phyloP scores from a whole-genome alignment of 2,888 invertebrate species.

The Mythimna impura region DNA sequence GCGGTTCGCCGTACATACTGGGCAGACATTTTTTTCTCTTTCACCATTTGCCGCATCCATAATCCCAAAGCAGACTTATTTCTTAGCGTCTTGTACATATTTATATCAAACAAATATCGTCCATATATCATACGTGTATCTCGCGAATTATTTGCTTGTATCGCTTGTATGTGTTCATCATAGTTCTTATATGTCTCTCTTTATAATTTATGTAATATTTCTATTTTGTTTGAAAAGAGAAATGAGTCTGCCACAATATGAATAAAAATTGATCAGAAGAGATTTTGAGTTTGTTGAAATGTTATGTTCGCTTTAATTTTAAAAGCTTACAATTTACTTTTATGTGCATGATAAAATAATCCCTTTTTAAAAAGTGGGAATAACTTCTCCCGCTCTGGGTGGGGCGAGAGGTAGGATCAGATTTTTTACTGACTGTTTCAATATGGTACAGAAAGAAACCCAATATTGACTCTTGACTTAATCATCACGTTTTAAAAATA shows the following conservation, averaged over 20 bases:
- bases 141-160: slow-evolving; percentile 80
- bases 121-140: slow-evolving; percentile 82
- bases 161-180: slow-evolving; percentile 58
- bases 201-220: slow-evolving; percentile 38
- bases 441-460: too few species aligned
- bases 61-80: background rate
- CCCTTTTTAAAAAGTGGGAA: too few species aligned
- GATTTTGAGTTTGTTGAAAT: too few species aligned
- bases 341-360: too few species aligned
- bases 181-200: slow-evolving; percentile 61
- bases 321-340: too few species aligned
- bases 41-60: slow-evolving; percentile 65
- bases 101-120: slow-evolving; percentile 83
- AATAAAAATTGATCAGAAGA: background rate
- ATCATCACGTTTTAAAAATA: too few species aligned
- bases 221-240: background rate
- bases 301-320: too few species aligned
- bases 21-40: background rate
- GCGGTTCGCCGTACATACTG: too few species aligned
- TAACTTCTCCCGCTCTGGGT: too few species aligned
- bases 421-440: too few species aligned
- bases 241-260: background rate
- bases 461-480: too few species aligned
- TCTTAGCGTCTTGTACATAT: slow-evolving; percentile 61
- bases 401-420: too few species aligned